Evolutionary conservation across 2,113 vertebrate genomes (phyloP), one percentile per base, ranked within the genome.

Genomic region (Amphilophus citrinellus): DNA sequence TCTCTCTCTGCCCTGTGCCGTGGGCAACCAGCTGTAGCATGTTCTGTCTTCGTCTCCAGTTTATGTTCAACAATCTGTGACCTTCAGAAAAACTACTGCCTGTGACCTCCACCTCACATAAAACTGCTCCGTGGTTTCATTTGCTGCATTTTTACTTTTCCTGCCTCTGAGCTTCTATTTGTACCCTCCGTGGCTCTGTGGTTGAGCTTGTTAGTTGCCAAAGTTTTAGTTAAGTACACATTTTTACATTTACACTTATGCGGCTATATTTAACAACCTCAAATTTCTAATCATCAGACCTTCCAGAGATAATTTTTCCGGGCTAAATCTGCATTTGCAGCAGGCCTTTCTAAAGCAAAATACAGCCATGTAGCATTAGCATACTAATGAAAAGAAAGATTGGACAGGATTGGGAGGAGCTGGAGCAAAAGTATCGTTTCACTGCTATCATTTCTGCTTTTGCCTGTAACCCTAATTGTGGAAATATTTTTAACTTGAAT

Each of bases 21-120:
- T 6, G 27, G 87, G 71, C 86, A 82, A 83, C 88, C 89, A 92
- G 91, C 91, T 93, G 85, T 89, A 85, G 79, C 73, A 18, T 83
- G 35, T 44, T 84, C 79, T 75, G 50, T 68, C 65, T 86, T 60
- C 39, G 4, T 90, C 80, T 82, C 61, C 88, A 87, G 89, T 86
- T 85, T 83, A 85, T 89, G 80, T 76, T 89, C 58, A 84, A 80
- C 88, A 78, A 32, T 85, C 65, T 80, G 73, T 92, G 88, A 94
- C 93, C 92, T 94, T 93, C 89, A 91, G 24, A 66, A 59, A 60
- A 32, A 83, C 68, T 8, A 66, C 79, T 35, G 9, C 39, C 17
- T 3, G 37, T 82, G 84, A 89, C 87, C 89, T 56, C 68, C 47
- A 66, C 20, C 77, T 20, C 6, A 1, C 4, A 56, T 8, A 82